Evolutionary conservation across 2,797 vertebrate species (phyloP).

Genomic region (Myoxocephalus aenaeus): DNA sequence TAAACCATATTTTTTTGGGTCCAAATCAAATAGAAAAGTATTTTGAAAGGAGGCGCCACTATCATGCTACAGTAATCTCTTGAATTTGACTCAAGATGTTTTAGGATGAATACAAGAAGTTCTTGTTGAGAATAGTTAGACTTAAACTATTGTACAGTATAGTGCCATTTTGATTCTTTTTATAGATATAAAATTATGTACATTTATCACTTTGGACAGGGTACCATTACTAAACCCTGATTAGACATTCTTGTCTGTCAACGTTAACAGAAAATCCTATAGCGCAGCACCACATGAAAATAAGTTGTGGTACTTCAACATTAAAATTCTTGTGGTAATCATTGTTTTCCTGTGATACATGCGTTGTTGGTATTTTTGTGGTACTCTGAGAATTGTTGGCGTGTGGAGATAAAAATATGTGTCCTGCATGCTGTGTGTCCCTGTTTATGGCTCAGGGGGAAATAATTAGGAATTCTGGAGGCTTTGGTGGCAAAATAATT

Average conservation of each 20-base stretch:
- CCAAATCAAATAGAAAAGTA: slow-evolving; percentile 12
- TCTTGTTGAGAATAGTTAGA: slow-evolving; percentile 10
- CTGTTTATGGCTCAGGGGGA: not conserved
- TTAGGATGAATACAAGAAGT: slow-evolving; percentile 1
- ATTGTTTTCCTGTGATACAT: slow-evolving; percentile 61
- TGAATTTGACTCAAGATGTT: not conserved
- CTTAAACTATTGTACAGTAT: slow-evolving; percentile 16
- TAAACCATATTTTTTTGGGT: not conserved
- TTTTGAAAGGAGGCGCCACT: not conserved
- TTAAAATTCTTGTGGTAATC: slow-evolving; percentile 68
- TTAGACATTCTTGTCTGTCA: slow-evolving; percentile 55
- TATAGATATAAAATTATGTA: slow-evolving; percentile 32
- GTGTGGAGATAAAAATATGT: not conserved
- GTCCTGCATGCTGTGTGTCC: not conserved
- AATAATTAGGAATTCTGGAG: not conserved
- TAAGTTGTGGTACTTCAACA: slow-evolving; percentile 35
- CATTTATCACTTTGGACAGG: slow-evolving; percentile 47
- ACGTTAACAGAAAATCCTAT: slow-evolving; percentile 38
- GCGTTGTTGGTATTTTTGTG: slow-evolving; percentile 62
- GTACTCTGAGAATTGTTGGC: slow-evolving; percentile 46
- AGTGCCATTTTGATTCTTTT: slow-evolving; percentile 34
- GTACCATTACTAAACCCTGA: slow-evolving; percentile 41
- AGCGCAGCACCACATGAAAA: slow-evolving; percentile 61
- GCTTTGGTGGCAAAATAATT: not conserved
- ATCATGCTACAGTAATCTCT: not conserved